Percentiles rank a stretch among this genome's conserved stretches.
Conservation (phyloP, 2,113 vertebrate species). For the Shinisaurus crocodilurus region DNA sequence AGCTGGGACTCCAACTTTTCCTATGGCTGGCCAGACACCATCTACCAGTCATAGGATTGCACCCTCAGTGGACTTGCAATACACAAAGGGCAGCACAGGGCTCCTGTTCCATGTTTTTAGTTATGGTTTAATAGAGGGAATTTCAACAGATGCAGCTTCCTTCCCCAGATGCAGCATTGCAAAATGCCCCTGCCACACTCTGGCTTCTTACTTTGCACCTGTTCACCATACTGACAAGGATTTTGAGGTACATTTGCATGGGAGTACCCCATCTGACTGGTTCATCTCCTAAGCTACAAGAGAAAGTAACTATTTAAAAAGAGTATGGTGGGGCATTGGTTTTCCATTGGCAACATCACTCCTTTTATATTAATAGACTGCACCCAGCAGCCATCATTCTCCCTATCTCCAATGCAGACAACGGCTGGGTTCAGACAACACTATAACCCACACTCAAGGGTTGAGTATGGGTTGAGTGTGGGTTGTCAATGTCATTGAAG, state of each 20-base stretch:
- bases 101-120: not conserved
- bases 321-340: not conserved
- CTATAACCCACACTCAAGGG: no score
- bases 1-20: no score
- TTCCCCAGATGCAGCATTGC: not conserved
- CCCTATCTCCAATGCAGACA: not conserved
- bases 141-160: not conserved
- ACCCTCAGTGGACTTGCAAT: not conserved
- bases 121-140: not conserved
- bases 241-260: not conserved
- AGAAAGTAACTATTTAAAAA: not conserved
- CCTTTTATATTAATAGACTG: not conserved
- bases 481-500: no score
- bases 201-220: not conserved
- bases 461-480: no score
- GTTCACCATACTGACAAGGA: not conserved
- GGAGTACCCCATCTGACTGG: not conserved
- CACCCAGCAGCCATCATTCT: no score
- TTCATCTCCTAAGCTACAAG: not conserved
- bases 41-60: no score
- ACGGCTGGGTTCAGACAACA: no score
- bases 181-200: not conserved
- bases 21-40: no score
- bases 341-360: not conserved
- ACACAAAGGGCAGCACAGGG: not conserved